Evolutionary conservation across 2,797 vertebrate genomes (phyloP).

Genomic region (Amphiprion clarkii): DNA sequence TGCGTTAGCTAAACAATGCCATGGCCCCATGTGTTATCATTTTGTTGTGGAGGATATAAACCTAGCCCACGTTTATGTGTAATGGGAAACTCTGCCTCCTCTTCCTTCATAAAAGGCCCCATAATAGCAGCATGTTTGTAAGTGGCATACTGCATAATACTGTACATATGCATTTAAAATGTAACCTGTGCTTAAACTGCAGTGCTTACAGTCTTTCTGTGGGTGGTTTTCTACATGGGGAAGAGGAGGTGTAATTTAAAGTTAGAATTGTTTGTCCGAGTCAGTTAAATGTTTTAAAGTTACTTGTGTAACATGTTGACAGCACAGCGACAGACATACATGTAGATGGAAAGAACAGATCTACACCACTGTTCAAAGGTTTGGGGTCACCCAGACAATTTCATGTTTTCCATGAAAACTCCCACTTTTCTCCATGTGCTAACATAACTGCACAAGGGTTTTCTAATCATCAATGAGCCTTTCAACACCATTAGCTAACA

Average conservation of each 20-base stretch:
- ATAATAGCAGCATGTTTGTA: conserved; percentile 62
- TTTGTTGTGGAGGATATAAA: conserved; percentile 40
- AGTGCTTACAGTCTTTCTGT: conserved; percentile 46
- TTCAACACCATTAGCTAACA: too few species aligned
- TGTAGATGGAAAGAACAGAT: neutral
- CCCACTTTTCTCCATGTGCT: too few species aligned
- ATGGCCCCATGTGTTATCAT: conserved; percentile 45
- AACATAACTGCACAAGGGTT: too few species aligned
- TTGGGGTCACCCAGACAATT: too few species aligned
- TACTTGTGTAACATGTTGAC: conserved; percentile 27
- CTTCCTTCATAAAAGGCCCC: conserved; percentile 45
- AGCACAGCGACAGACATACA: conserved; percentile 7
- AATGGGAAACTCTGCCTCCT: conserved; percentile 45
- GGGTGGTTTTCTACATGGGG: conserved; percentile 49
- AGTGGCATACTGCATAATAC: conserved; percentile 45
- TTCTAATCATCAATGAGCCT: too few species aligned
- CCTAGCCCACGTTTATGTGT: conserved; percentile 21
- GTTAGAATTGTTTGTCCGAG: conserved; percentile 9
- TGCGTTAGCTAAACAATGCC: neutral
- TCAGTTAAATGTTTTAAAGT: conserved; percentile 27
- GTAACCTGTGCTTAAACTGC: conserved; percentile 57
- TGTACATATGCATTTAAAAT: conserved; percentile 44
- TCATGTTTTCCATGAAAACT: too few species aligned
- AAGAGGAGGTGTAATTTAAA: conserved; percentile 32
- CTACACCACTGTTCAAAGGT: neutral